Evolutionary conservation across 2,888 invertebrate genomes (phyloP).

Genomic region (Ichneumoninae sp.): DNA sequence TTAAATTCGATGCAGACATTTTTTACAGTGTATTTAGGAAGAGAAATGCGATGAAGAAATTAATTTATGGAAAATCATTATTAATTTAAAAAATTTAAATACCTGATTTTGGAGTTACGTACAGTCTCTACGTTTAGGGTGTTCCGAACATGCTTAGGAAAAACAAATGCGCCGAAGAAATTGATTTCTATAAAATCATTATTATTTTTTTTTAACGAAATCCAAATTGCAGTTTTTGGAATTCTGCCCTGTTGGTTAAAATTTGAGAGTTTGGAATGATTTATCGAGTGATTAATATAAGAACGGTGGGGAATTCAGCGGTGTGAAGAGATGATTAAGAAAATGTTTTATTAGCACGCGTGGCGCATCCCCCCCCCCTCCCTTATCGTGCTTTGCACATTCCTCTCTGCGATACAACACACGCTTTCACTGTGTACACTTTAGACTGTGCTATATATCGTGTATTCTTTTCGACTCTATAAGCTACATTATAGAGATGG

Average conservation of each 20-base stretch:
- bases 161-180: neutral
- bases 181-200: too few relatives aligned
- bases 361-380: conserved; percentile 1
- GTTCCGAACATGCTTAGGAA: neutral
- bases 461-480: conserved; percentile 39
- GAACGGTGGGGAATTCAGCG: neutral
- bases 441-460: conserved; percentile 38
- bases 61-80: too few relatives aligned
- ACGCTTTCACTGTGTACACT: conserved; percentile 37
- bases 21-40: neutral
- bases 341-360: conserved; percentile 35
- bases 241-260: too few relatives aligned
- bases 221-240: too few relatives aligned
- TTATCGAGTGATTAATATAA: conserved; percentile 17
- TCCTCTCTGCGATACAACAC: conserved; percentile 44
- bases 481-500: conserved; percentile 24
- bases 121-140: neutral
- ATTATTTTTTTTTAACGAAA: neutral
- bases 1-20: too few relatives aligned
- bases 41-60: neutral
- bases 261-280: neutral
- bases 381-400: conserved; percentile 36
- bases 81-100: too few relatives aligned
- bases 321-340: conserved; percentile 17
- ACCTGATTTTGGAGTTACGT: neutral